Evolutionary conservation across 1,140 invertebrate species (phyloP), one percentile per base, ranked within the genome.

Genomic region (Pseudomyrmex dendroicus): DNA sequence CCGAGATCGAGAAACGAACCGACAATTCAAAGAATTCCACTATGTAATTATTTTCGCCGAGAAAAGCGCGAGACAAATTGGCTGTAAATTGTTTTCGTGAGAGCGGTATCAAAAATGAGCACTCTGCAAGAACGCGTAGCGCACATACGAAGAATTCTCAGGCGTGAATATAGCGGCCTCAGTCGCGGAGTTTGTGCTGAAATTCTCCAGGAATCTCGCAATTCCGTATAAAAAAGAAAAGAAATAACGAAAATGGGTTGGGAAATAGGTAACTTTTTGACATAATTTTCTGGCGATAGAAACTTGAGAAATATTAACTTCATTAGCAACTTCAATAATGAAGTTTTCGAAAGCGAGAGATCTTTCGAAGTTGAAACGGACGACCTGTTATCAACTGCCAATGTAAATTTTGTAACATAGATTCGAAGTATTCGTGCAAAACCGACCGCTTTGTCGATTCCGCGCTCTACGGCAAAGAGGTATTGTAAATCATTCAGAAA

Each of bases 401-500:
- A 70, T 70, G 54, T 59, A 70, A 80, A 80, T 78, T 72, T 48
- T 35, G 20, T 56, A 62, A 80, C 10, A 52, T 20, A 70, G 25
- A 46, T 70, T 59, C 22, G 63, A 61, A 48, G 54, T 72, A 72
- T 59, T 59, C 54, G 10, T 66, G 56, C 25, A 78, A 70, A 70
- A 70, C 52, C 35, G 22, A 17, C 22, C n/a, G 73, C 35, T 80
- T 70, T 80, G 48, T 70, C 54, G 15, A 22, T 22, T 20, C 35
- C 8, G n/a, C 44, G 64, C 5, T 35, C 35, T 35, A 35, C 20
- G 8, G 46, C 25, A 77, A 56, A 77, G 48, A 70, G n/a, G 66
- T 48, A 80, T 80, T 70, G 76, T 70, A 70, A 80, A 80, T 80
- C 66, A 80, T 80, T 80, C 66, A 70, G 64, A 25, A 68, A 70